Base-by-base conservation (phyloP, 2,113 vertebrate species). In the Scalopus aquaticus region DNA sequence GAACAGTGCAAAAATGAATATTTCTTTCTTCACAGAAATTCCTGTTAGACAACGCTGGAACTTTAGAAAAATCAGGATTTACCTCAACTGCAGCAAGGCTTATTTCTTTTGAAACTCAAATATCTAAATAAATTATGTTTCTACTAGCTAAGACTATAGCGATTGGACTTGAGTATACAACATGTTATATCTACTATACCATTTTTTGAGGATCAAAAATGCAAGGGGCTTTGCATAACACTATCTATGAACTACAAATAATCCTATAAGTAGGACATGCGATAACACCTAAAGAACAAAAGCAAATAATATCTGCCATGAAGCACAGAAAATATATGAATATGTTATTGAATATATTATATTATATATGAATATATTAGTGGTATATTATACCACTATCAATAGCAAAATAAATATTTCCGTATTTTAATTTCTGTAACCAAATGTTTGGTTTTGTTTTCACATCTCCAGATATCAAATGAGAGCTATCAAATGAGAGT, bases 241-340 rank as follows among this genome's bases (percentile, higher is more conserved):
- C 69, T 69, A 88, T 54, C 13, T 83, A 2, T 65, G 10, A 56
- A 20, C 6, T 56, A 56, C 20, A 56, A 22, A 56, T 87, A 42
- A 5, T 2, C 3, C 42, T 73, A 42, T 74, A 82, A 86, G 76
- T 44, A 94, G 44, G 9, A 58, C 16, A 39, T 46, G 70, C 32
- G 26, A 46, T 37, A 96, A 37, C 26, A 80, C 37, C 65, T 80
- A 88, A 78, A 95, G 67, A 67, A 35, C 76, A 82, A 93, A 96
- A 91, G 37, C 49, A 62, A 95, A 51, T 22, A 82, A 69, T 93
- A 9, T n/a, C 35, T 78, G 2, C 60, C 70, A 76, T 37, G 3
- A 56, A 62, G 28, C 37, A 90, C 2, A 46, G 28, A 77, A 96
- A 81, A 79, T 28, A 49, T 24, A 49, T 54, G 8, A 54, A 83